A percentile compares a stretch with the other conserved stretches of the same genome.
These are phyloP conservation scores for Perccottus glenii DNA, from an alignment of 2,113 vertebrate species.

Conservation along the genomic window DNA sequence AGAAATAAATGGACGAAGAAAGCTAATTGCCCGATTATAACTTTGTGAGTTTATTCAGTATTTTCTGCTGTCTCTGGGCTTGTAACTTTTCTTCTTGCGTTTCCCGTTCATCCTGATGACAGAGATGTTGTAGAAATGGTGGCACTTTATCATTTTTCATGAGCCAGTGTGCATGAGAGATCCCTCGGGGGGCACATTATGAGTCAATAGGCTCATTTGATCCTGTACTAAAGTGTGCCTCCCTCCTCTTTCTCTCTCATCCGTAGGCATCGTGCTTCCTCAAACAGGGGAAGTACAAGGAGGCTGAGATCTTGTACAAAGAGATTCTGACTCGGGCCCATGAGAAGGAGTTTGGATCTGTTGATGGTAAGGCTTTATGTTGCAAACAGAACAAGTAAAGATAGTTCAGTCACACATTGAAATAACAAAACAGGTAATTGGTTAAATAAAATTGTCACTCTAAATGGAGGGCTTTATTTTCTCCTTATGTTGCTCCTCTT, in stretches of 20 bases:
- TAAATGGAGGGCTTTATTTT: not conserved
- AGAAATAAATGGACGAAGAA: no score
- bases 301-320: conserved; percentile 96
- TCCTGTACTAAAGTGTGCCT: conserved; percentile 27
- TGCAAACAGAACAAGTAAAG: not conserved
- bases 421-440: not conserved
- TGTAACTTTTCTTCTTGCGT: no score
- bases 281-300: conserved; percentile 97
- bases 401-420: not conserved
- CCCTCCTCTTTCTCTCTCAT: conserved; percentile 30
- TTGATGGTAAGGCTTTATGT: conserved; percentile 87
- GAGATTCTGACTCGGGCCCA: conserved; percentile 98
- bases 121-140: conserved; percentile 11
- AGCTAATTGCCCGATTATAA: no score
- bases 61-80: no score
- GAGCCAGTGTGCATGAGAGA: conserved; percentile 5
- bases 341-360: conserved; percentile 97
- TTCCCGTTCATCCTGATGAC: conserved; percentile 14
- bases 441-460: not conserved
- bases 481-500: conserved; percentile 10
- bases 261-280: conserved; percentile 95
- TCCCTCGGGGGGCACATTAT: conserved; percentile 8
- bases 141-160: conserved; percentile 14
- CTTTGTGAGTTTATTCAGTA: no score
- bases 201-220: conserved; percentile 15